Percentiles rank a stretch among this genome's conserved stretches.
Evolutionary conservation across 1,140 invertebrate species (phyloP).

Genomic region (Drosophila suzukii): DNA sequence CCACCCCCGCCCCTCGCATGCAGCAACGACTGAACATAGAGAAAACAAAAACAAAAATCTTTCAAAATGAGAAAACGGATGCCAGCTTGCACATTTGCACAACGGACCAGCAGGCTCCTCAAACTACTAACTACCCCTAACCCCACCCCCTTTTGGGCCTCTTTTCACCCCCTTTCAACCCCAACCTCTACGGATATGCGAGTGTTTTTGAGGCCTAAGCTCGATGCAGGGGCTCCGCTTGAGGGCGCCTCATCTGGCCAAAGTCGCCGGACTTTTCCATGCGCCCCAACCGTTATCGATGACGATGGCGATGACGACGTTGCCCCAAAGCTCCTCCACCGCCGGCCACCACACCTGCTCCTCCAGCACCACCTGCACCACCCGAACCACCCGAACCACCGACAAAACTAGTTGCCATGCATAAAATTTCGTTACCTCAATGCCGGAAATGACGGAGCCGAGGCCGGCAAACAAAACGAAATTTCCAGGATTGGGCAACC

Average conservation of each 20-base stretch:
- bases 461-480: slow-evolving; percentile 54
- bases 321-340: slow-evolving; percentile 44
- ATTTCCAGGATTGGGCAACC: slow-evolving; percentile 44
- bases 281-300: slow-evolving; percentile 67
- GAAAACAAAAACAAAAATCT: slow-evolving; percentile 79
- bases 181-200: background rate
- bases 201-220: slow-evolving; percentile 51
- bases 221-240: slow-evolving; percentile 47
- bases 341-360: slow-evolving; percentile 13
- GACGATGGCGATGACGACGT: slow-evolving; percentile 64
- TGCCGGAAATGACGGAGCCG: slow-evolving; percentile 73
- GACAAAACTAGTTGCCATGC: slow-evolving; percentile 61
- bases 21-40: slow-evolving; percentile 61
- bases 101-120: slow-evolving; percentile 52
- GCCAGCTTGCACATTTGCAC: slow-evolving; percentile 82
- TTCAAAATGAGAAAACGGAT: slow-evolving; percentile 77
- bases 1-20: slow-evolving; percentile 11
- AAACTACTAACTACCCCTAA: slow-evolving; percentile 19
- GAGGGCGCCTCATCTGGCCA: slow-evolving; percentile 59
- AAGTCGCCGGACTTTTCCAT: slow-evolving; percentile 61
- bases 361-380: slow-evolving; percentile 1
- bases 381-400: slow-evolving; percentile 40
- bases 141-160: slow-evolving; percentile 1
- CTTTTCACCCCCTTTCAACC: background rate
- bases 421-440: slow-evolving; percentile 80